These are phyloP conservation scores for Maniola jurtina DNA, from an alignment of 1,140 invertebrate species.

Conservation along the genomic window DNA sequence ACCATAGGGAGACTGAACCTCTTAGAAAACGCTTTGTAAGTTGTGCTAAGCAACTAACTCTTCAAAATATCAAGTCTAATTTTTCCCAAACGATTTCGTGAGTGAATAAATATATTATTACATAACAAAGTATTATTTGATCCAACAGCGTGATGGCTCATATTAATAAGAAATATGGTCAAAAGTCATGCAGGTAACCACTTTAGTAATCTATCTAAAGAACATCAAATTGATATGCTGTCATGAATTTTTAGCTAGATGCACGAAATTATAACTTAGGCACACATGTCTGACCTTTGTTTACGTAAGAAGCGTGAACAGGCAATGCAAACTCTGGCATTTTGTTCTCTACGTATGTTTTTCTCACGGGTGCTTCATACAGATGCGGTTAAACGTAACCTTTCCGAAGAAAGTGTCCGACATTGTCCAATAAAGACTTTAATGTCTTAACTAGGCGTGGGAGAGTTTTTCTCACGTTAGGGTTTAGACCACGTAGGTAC, in stretches of 20 bases:
- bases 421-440: slow-evolving; percentile 46
- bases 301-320: slow-evolving; percentile 61
- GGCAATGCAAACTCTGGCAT: slow-evolving; percentile 43
- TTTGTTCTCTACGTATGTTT: slow-evolving; percentile 42
- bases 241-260: slow-evolving; percentile 1
- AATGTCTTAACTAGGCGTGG: slow-evolving; percentile 37
- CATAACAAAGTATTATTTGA: too few species aligned
- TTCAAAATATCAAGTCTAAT: too few species aligned
- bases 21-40: too few species aligned
- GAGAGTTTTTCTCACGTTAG: slow-evolving; percentile 49
- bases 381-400: slow-evolving; percentile 42
- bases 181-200: background rate
- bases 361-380: slow-evolving; percentile 55
- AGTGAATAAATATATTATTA: too few species aligned
- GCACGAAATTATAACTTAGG: slow-evolving; percentile 7
- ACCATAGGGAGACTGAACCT: too few species aligned
- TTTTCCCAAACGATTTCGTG: too few species aligned
- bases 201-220: background rate
- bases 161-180: too few species aligned
- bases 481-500: background rate
- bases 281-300: slow-evolving; percentile 39
- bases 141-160: too few species aligned
- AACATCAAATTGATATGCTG: background rate
- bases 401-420: slow-evolving; percentile 56
- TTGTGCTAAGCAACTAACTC: too few species aligned